A percentile compares a stretch with the other conserved stretches of the same genome.
These are phyloP conservation scores for Cephus runcator DNA, from an alignment of 2,888 invertebrate species.

Conservation along the genomic window DNA sequence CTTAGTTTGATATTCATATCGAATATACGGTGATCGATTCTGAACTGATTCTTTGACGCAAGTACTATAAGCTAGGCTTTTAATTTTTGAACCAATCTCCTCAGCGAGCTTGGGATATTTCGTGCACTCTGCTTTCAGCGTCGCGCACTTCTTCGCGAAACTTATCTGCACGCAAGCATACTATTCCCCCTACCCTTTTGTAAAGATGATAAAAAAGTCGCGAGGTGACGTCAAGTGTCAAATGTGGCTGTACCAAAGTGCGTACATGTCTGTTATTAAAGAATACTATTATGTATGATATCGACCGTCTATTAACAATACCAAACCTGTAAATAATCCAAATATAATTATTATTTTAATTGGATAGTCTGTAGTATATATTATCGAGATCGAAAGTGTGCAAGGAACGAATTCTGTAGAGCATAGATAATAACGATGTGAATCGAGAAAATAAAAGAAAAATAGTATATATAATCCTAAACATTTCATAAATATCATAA, in stretches of 20 bases:
- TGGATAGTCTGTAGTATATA: slow-evolving; percentile 35
- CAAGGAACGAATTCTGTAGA: slow-evolving; percentile 27
- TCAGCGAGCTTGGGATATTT: neutral
- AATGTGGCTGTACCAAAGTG: neutral
- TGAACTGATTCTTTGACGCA: neutral
- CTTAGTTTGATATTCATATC: neutral
- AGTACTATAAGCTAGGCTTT: neutral
- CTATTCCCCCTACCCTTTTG: neutral
- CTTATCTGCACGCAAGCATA: neutral
- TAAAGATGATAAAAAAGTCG: neutral
- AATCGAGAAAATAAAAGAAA: slow-evolving; percentile 40
- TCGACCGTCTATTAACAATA: slow-evolving; percentile 34
- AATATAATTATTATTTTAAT: slow-evolving; percentile 40
- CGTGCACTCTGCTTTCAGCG: neutral
- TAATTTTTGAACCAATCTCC: neutral
- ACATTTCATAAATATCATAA: neutral
- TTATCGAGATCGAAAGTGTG: slow-evolving; percentile 32
- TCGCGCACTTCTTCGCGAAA: neutral
- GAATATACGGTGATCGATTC: neutral
- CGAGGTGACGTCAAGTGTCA: neutral
- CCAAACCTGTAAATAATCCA: slow-evolving; percentile 42
- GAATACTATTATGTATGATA: slow-evolving; percentile 35
- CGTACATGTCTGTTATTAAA: neutral
- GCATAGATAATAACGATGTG: slow-evolving; percentile 29
- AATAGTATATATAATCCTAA: neutral